Evolutionary conservation across 2,888 invertebrate genomes (phyloP), one percentile per base, ranked within the genome.

Genomic region (Criorhina ranunculi): DNA sequence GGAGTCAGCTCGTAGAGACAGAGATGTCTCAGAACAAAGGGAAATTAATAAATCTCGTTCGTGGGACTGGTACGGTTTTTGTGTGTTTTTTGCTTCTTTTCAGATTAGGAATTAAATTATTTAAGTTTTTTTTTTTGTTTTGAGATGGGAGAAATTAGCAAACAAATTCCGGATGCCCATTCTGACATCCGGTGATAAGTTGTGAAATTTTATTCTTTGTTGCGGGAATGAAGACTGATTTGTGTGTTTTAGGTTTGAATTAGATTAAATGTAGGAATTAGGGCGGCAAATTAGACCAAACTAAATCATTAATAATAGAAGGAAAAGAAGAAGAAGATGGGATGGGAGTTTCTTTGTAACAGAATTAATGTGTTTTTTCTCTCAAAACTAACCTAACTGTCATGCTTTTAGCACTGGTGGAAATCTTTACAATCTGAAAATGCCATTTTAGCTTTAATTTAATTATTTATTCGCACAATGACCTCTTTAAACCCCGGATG

Each of bases 171-270:
- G 82, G 82, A 78, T 79, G 83, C 59, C 69, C 62, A 79, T 75
- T 85, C 42, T 53, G 67, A 67, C 85, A 76, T 85, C 85, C 85
- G 85, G 85, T 70, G 85, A 85, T 85, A 80, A 80, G 64, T 80
- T 66, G 69, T 70, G 59, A 80, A 66, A 73, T 83, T 77, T 40
- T 67, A 73, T 83, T 55, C 33, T 31, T 53, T n/a, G 44, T 12
- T 67, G 67, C 31, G 49, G 35, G 24, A 67, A 40, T 67, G 44
- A 69, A 70, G 37, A 1, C 8, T 44, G 42, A 57, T 70, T 59
- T 59, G 37, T 37, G 42, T 33, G 53, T n/a, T 19, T 44, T 6
- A 17, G 55, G n/a, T 42, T 59, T 31, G 72, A 60, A 62, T 53
- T 53, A 15, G 42, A 62, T 73, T 60, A 51, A 19, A 40, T 17